Conservation (phyloP, 2,888 invertebrate species). For the Drosophila peninsularis region DNA sequence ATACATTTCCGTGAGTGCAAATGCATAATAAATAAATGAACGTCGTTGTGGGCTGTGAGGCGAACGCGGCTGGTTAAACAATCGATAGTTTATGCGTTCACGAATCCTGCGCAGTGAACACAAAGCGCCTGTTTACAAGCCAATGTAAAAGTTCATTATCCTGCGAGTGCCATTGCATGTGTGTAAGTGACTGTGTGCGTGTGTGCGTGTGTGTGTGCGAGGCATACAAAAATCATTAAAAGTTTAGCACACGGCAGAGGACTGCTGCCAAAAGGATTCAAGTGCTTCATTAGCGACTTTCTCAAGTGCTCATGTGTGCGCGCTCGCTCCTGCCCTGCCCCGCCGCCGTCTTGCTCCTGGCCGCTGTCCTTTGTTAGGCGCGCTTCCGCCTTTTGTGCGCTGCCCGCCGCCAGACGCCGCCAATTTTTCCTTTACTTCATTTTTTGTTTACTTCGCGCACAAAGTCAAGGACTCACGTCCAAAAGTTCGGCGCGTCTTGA, state of each 20-base stretch:
- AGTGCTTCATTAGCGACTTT: constrained; percentile 80
- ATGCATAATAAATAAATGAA: constrained; percentile 9
- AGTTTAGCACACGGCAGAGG: constrained; percentile 64
- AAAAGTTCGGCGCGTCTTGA: constrained; percentile 47
- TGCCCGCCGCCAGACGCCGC: constrained; percentile 62
- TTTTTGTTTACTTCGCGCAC: constrained; percentile 57
- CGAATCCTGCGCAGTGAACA: constrained; percentile 58
- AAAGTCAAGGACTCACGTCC: constrained; percentile 79
- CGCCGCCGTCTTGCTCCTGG: neutral
- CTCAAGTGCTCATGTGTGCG: constrained; percentile 55
- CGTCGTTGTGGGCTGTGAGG: neutral
- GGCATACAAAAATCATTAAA: constrained; percentile 72
- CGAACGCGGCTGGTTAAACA: constrained; percentile 9
- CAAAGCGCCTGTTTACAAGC: constrained; percentile 59
- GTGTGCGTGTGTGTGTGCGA: constrained; percentile 20
- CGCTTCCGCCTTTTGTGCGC: constrained; percentile 64
- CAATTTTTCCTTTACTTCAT: constrained; percentile 1
- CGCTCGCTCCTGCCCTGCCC: constrained; percentile 1
- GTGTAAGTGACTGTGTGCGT: constrained; percentile 7
- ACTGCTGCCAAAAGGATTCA: constrained; percentile 58
- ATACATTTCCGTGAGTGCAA: constrained; percentile 20
- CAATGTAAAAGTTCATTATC: constrained; percentile 79
- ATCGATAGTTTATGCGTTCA: constrained; percentile 45
- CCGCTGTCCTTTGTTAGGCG: constrained; percentile 50
- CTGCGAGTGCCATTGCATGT: constrained; percentile 53